Percentiles rank a stretch among this genome's conserved stretches.
Evolutionary conservation across 2,113 vertebrate genomes (phyloP).

Genomic region (Noctilio leporinus): DNA sequence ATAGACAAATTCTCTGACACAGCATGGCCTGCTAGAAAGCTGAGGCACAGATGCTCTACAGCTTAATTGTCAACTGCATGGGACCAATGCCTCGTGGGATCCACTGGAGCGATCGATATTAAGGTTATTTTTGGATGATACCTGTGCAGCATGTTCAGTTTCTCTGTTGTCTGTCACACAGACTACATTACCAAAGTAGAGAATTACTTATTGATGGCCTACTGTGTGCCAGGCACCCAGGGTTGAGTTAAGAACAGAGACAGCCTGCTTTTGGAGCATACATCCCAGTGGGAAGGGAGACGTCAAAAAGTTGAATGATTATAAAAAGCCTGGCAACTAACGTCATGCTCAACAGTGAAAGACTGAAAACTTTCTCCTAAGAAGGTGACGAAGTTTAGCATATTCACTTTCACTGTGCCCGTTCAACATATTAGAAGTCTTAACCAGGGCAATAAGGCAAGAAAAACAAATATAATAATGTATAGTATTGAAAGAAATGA

Average conservation of each 20-base stretch:
- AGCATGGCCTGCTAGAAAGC: neutral
- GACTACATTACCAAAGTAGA: neutral
- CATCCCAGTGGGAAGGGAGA: neutral
- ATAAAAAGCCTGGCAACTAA: neutral
- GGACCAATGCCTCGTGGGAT: neutral
- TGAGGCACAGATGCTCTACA: neutral
- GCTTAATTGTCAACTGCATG: neutral
- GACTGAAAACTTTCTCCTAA: neutral
- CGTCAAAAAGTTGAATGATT: neutral
- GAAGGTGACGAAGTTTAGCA: neutral
- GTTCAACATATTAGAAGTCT: neutral
- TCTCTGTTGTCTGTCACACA: neutral
- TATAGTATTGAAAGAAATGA: neutral
- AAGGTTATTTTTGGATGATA: neutral
- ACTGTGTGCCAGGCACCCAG: neutral
- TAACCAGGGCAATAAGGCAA: neutral
- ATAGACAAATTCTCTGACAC: slow-evolving; percentile 3
- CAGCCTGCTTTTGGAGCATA: neutral
- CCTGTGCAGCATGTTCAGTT: neutral
- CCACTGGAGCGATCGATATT: neutral
- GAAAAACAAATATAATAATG: neutral
- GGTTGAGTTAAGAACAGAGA: neutral
- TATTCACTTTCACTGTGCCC: neutral
- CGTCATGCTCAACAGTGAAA: neutral
- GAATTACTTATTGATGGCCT: neutral